These are phyloP conservation scores for Dolichopus griseipennis DNA, from an alignment of 2,888 invertebrate genomes.

Conservation along the genomic window DNA sequence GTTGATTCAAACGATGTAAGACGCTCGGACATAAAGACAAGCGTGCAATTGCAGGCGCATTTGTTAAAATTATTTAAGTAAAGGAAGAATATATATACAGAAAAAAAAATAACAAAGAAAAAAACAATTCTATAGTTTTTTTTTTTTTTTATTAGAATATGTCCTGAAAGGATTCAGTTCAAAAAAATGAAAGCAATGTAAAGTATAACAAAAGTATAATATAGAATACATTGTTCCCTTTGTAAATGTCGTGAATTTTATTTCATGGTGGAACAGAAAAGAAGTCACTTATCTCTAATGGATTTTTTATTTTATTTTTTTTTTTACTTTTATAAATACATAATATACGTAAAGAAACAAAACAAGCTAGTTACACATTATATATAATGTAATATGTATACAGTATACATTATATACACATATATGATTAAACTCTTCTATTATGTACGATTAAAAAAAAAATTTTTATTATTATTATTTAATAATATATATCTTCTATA, in stretches of 20 bases:
- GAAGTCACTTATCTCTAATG: conserved; percentile 11
- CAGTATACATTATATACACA: not conserved
- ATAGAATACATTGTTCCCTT: conserved; percentile 1
- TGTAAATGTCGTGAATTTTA: not conserved
- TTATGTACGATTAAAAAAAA: no score
- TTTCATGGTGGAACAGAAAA: not conserved
- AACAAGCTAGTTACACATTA: no score
- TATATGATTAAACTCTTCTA: not conserved
- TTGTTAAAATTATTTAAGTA: no score
- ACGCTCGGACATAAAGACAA: no score
- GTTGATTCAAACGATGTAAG: no score
- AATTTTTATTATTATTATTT: not conserved
- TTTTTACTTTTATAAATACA: not conserved
- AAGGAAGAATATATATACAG: no score
- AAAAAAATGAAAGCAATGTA: not conserved
- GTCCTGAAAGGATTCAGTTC: not conserved
- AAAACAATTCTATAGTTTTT: not conserved
- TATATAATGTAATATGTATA: no score
- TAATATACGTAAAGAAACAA: no score
- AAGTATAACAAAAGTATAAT: not conserved
- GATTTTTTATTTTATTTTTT: not conserved
- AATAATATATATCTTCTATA: not conserved
- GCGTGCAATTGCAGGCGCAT: no score
- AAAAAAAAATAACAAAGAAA: no score
- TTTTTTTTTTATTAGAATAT: not conserved